Conservation (phyloP, 2,113 vertebrate species). For the Corvus hawaiiensis region DNA sequence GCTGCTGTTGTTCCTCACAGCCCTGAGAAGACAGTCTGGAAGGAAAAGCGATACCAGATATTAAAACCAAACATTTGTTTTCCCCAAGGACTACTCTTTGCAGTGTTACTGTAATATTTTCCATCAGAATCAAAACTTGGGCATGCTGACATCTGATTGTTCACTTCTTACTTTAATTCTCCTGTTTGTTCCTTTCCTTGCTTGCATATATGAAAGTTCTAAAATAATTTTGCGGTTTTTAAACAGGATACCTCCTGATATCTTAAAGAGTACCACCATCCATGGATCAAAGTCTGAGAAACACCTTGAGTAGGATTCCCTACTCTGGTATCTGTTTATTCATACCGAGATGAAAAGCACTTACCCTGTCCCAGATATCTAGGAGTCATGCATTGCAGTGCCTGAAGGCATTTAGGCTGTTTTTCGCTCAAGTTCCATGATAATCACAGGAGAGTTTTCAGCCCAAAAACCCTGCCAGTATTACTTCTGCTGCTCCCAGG, state of each 20-base stretch:
- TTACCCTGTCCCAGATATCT: neutral
- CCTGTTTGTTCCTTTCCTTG: neutral
- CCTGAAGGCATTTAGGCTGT: neutral
- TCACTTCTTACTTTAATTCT: neutral
- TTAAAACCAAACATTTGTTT: neutral
- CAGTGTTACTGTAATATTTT: neutral
- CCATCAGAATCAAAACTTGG: neutral
- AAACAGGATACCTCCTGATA: neutral
- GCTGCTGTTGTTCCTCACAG: neutral
- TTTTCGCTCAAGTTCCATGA: neutral
- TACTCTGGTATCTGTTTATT: neutral
- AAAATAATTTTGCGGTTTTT: neutral
- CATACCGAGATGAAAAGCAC: neutral
- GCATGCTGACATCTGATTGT: neutral
- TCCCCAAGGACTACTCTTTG: neutral
- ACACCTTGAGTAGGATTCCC: neutral
- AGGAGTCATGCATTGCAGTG: neutral
- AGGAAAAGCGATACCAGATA: neutral
- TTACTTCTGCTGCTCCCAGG: neutral
- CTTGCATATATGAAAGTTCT: rapidly evolving
- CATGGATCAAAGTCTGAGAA: neutral
- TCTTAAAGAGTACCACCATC: neutral
- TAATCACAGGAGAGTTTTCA: neutral
- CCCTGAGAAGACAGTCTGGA: neutral
- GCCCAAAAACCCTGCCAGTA: rapidly evolving